These are phyloP conservation scores for Leptarthrus brevirostris DNA, from an alignment of 2,888 invertebrate species.

Conservation along the genomic window DNA sequence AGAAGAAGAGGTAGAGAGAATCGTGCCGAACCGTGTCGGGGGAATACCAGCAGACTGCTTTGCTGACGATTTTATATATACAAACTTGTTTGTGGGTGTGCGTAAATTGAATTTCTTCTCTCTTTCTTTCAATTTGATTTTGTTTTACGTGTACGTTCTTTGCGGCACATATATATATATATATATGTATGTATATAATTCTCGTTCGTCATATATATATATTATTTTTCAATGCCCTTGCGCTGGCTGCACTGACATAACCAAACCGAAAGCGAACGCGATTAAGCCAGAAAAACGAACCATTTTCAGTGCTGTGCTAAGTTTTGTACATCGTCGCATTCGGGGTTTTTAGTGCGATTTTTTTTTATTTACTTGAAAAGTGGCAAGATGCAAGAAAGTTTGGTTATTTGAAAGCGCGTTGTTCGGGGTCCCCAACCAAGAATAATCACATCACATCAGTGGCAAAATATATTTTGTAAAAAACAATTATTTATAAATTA, in stretches of 20 bases:
- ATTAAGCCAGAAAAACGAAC: background rate
- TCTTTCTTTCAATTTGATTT: no score
- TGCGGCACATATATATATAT: no score
- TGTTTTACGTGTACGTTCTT: no score
- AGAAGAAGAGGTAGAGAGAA: no score
- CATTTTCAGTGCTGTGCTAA: conserved; percentile 24
- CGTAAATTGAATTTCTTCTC: no score
- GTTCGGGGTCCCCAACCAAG: background rate
- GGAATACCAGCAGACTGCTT: no score
- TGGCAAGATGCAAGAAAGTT: background rate
- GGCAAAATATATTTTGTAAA: background rate
- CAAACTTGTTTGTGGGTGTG: no score
- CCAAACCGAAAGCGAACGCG: background rate
- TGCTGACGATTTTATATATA: no score
- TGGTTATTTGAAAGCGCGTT: background rate
- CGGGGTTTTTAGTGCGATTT: background rate
- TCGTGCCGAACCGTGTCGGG: no score
- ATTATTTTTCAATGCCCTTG: conserved; percentile 35
- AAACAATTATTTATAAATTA: background rate
- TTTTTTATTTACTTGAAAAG: conserved; percentile 1
- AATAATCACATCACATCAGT: background rate
- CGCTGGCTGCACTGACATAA: background rate
- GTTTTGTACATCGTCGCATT: background rate
- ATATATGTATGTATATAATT: no score
- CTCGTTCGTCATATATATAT: no score